Conservation (phyloP, 2,888 invertebrate genomes). For the Pollenia angustigena region DNA sequence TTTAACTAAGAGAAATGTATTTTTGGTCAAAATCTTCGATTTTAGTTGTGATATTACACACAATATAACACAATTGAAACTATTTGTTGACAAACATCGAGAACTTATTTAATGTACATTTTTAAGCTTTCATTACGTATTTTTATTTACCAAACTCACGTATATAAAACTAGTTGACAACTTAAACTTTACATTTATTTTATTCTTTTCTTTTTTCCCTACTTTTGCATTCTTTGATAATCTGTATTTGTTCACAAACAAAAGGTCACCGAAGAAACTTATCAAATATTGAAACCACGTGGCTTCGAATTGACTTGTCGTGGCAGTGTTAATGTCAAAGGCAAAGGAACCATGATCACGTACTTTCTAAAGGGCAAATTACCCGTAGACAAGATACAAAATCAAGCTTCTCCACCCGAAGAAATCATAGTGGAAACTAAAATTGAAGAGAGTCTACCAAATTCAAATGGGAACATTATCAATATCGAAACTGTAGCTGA, state of each 20-base stretch:
- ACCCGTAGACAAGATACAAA: slow-evolving; percentile 63
- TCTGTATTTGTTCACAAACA: not conserved
- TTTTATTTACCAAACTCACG: too few relatives aligned
- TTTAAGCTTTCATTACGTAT: too few relatives aligned
- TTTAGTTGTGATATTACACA: too few relatives aligned
- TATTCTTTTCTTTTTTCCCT: slow-evolving; percentile 4
- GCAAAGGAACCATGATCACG: slow-evolving; percentile 97
- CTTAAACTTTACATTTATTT: not conserved
- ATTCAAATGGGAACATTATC: slow-evolving; percentile 20
- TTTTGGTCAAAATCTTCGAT: too few relatives aligned
- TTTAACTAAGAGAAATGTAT: too few relatives aligned
- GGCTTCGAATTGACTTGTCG: slow-evolving; percentile 94
- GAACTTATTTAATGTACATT: too few relatives aligned
- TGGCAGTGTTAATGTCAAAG: slow-evolving; percentile 95
- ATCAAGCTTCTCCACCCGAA: slow-evolving; percentile 8
- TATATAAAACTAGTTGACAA: too few relatives aligned
- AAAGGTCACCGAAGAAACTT: slow-evolving; percentile 94
- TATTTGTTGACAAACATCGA: too few relatives aligned
- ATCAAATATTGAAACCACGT: slow-evolving; percentile 90
- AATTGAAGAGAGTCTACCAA: slow-evolving; percentile 7
- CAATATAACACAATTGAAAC: too few relatives aligned
- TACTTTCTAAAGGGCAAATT: slow-evolving; percentile 87
- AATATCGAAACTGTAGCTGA: slow-evolving; percentile 18
- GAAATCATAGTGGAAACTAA: slow-evolving; percentile 10
- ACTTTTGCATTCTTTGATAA: not conserved